Conservation (phyloP, 2,888 invertebrate species). For the Gastracanthus pulcherrimus region DNA sequence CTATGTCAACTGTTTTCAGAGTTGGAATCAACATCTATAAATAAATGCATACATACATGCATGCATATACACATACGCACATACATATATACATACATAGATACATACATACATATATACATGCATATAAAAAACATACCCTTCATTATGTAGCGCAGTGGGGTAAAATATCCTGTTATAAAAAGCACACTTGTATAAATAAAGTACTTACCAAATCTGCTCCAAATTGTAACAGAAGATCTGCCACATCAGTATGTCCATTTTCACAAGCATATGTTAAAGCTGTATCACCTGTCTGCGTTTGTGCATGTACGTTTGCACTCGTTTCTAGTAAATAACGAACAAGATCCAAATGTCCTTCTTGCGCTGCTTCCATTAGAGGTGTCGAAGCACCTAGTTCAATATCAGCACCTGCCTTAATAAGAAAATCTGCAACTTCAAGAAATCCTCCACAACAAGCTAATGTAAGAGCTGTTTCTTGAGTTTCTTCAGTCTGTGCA, state of each 20-base stretch:
- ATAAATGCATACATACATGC: too few species aligned
- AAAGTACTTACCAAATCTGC: conserved; percentile 85
- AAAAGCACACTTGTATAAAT: not conserved
- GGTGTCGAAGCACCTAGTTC: conserved; percentile 98
- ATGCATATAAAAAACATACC: too few species aligned
- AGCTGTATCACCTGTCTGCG: conserved; percentile 96
- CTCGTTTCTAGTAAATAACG: conserved; percentile 90
- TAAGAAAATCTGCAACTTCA: conserved; percentile 96
- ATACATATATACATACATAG: too few species aligned
- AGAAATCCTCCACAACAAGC: conserved; percentile 97
- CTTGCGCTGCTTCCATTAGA: conserved; percentile 99
- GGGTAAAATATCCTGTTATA: too few species aligned
- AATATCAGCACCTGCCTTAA: conserved; percentile 96
- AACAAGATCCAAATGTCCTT: conserved; percentile 96
- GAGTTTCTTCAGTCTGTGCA: conserved; percentile 99
- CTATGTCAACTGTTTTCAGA: too few species aligned
- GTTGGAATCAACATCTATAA: too few species aligned
- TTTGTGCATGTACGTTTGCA: conserved; percentile 95
- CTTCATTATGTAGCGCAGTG: too few species aligned
- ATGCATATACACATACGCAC: too few species aligned
- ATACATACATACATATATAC: too few species aligned
- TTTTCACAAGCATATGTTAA: conserved; percentile 99
- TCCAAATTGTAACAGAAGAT: conserved; percentile 92
- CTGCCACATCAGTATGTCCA: conserved; percentile 98
- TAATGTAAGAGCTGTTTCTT: conserved; percentile 95